These are phyloP conservation scores for Lissonota sp. DNA, from an alignment of 2,888 invertebrate species.

Conservation along the genomic window DNA sequence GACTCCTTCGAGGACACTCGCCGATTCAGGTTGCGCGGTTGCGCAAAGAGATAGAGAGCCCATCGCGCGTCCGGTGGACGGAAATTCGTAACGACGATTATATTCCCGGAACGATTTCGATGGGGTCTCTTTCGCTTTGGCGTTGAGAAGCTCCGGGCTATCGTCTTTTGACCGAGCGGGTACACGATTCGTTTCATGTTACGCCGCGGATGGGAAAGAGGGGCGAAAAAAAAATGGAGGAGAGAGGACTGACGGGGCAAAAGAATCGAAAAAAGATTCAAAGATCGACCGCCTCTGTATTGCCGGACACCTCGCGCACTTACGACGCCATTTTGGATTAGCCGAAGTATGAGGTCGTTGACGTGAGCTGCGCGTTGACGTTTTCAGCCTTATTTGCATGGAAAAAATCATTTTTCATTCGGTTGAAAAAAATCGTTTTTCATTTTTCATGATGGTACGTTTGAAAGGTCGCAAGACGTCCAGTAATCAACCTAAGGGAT, in stretches of 20 bases:
- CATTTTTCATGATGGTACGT: too few relatives aligned
- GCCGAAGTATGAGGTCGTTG: too few relatives aligned
- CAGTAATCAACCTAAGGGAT: too few relatives aligned
- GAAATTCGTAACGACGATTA: constrained; percentile 41
- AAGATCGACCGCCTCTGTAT: not conserved
- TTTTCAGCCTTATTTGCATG: too few relatives aligned
- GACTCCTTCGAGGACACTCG: not conserved
- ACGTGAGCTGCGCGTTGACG: too few relatives aligned
- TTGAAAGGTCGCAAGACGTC: too few relatives aligned
- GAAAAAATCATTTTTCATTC: too few relatives aligned
- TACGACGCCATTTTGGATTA: not conserved
- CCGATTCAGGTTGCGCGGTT: constrained; percentile 5
- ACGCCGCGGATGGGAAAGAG: constrained; percentile 7
- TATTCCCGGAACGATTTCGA: constrained; percentile 36
- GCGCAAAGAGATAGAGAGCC: constrained; percentile 26
- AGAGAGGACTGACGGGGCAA: not conserved
- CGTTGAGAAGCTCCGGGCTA: constrained; percentile 10
- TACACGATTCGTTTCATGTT: constrained; percentile 45
- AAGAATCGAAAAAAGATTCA: constrained; percentile 6
- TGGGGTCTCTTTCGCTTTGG: not conserved
- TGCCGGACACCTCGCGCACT: not conserved
- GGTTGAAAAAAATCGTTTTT: too few relatives aligned
- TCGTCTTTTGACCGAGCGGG: not conserved
- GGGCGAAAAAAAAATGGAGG: not conserved
- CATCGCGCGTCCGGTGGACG: not conserved